These are phyloP conservation scores for Brachionus plicatilis DNA, from an alignment of 1,140 invertebrate species.

Conservation along the genomic window DNA sequence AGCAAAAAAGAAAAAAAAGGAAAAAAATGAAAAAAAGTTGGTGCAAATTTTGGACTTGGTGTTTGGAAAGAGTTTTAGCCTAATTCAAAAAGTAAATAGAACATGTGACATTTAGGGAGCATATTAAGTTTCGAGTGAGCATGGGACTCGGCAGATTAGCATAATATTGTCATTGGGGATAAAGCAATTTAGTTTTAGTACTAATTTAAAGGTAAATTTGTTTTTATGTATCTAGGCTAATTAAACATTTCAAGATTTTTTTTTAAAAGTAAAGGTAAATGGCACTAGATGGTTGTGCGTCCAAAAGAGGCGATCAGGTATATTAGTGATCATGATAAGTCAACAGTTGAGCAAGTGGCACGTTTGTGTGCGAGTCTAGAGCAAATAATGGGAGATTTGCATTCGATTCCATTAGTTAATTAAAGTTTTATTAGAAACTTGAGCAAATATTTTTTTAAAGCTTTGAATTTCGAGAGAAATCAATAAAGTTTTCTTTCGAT, in stretches of 20 bases:
- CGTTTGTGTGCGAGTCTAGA: neutral
- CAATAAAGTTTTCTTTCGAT: constrained; percentile 4
- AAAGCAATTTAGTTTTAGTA: neutral
- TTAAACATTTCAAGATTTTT: constrained; percentile 26
- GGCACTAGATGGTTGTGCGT: neutral
- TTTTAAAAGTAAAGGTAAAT: neutral
- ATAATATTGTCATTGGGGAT: constrained; percentile 23
- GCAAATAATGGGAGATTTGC: neutral
- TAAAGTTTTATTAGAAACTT: constrained; percentile 8
- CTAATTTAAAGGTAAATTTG: constrained; percentile 15
- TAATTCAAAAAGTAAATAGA: neutral
- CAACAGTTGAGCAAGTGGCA: neutral
- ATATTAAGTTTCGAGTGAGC: neutral
- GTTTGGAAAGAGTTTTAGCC: neutral
- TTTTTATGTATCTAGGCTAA: constrained; percentile 37
- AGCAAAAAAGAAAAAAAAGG: too few relatives aligned
- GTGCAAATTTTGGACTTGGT: neutral
- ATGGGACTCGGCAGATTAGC: neutral
- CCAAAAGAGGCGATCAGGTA: neutral
- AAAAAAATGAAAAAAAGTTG: neutral
- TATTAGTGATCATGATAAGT: neutral
- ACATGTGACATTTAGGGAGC: neutral
- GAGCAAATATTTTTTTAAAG: constrained; percentile 13
- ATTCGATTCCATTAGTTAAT: constrained; percentile 1
- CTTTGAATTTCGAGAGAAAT: neutral